These are phyloP conservation scores for Cremastinae sp. DNA, from an alignment of 2,888 invertebrate species.

Conservation along the genomic window DNA sequence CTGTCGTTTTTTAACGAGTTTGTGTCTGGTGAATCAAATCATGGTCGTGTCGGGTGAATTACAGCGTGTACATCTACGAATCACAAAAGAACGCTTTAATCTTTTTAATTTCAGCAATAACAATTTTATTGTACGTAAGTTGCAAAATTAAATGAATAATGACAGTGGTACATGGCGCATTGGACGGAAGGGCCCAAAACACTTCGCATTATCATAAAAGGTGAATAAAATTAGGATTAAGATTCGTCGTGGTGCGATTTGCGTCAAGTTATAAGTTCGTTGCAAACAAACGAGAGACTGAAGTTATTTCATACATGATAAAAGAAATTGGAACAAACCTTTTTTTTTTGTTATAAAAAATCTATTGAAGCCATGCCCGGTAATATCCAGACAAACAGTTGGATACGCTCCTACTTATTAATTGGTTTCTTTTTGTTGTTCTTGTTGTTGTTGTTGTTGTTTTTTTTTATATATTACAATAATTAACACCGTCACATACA, in stretches of 20 bases:
- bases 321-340: constrained; percentile 70
- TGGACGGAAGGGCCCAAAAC: constrained; percentile 80
- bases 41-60: too few relatives aligned
- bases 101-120: constrained; percentile 73
- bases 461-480: constrained; percentile 76
- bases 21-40: too few relatives aligned
- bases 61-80: constrained; percentile 18
- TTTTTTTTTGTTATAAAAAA: constrained; percentile 74
- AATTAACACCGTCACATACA: constrained; percentile 79
- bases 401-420: constrained; percentile 76
- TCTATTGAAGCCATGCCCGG: constrained; percentile 76
- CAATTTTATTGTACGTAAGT: constrained; percentile 77
- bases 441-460: constrained; percentile 45
- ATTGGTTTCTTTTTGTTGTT: constrained; percentile 59
- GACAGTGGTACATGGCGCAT: constrained; percentile 78
- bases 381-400: constrained; percentile 74
- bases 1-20: too few relatives aligned
- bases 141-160: constrained; percentile 75
- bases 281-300: constrained; percentile 71
- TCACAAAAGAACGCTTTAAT: constrained; percentile 47
- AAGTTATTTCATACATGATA: constrained; percentile 65
- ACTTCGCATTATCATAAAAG: constrained; percentile 75
- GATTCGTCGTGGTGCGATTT: constrained; percentile 76
- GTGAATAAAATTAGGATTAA: constrained; percentile 77
- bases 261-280: constrained; percentile 69